These are phyloP conservation scores for Acanthoscelides obtectus DNA, from an alignment of 2,888 invertebrate genomes.

Conservation along the genomic window DNA sequence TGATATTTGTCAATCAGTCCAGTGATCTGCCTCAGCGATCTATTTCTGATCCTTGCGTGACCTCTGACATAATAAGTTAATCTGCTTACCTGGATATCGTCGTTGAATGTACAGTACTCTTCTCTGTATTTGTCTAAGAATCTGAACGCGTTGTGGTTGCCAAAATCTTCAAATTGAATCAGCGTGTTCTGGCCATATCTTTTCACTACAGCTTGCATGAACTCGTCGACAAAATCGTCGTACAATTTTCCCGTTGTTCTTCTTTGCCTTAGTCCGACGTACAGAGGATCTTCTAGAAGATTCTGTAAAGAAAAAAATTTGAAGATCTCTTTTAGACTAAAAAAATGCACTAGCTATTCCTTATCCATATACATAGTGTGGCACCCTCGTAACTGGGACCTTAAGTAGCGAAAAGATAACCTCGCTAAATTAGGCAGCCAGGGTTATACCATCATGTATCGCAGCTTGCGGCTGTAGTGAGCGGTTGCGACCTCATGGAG, in stretches of 20 bases:
- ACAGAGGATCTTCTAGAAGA: slow-evolving; percentile 87
- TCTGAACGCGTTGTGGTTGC: slow-evolving; percentile 93
- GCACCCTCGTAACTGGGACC: too few species aligned
- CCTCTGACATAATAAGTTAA: slow-evolving; percentile 49
- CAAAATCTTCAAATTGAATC: slow-evolving; percentile 89
- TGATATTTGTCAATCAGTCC: too few species aligned
- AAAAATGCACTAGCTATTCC: too few species aligned
- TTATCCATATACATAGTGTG: too few species aligned
- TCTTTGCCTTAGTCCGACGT: slow-evolving; percentile 86
- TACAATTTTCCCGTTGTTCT: slow-evolving; percentile 81
- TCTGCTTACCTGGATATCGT: slow-evolving; percentile 65
- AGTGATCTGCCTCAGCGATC: too few species aligned
- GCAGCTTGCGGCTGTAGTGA: too few species aligned
- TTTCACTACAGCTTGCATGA: slow-evolving; percentile 89
- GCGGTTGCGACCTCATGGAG: too few species aligned
- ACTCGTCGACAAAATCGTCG: slow-evolving; percentile 92
- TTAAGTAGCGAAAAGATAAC: too few species aligned
- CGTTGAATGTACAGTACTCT: slow-evolving; percentile 96
- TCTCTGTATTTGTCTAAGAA: slow-evolving; percentile 86
- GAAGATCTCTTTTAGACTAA: neutral
- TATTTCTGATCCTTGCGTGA: slow-evolving; percentile 2
- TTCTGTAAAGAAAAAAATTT: slow-evolving; percentile 59
- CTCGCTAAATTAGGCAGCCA: too few species aligned
- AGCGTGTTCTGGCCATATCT: slow-evolving; percentile 83
- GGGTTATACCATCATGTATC: too few species aligned